Evolutionary conservation across 30 jellyfish, hydroid and myxozoan species (phyloP).

Genomic region (Rhopilema esculentum): DNA sequence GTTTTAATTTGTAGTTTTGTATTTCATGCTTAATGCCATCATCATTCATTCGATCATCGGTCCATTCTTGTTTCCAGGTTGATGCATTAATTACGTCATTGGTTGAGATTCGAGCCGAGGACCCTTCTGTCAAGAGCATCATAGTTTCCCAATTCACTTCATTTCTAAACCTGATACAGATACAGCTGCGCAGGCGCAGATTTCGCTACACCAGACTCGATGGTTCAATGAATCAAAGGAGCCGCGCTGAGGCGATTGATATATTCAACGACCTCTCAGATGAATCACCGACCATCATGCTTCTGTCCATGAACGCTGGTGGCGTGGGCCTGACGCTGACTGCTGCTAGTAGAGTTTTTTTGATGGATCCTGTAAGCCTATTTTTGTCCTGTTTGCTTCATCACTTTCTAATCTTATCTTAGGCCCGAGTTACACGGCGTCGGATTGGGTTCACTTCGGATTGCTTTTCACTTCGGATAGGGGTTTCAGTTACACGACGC

Average conservation of each 20-base stretch:
- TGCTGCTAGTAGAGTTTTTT: conserved; percentile 70
- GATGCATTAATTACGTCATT: conserved; percentile 69
- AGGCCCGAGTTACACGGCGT: no score
- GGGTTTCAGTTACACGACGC: no score
- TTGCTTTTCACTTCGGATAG: no score
- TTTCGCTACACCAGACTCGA: conserved; percentile 69
- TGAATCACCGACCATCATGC: conserved; percentile 74
- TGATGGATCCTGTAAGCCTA: conserved; percentile 77
- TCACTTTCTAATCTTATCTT: no score
- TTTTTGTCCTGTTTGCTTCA: background rate
- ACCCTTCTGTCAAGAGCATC: conserved; percentile 65
- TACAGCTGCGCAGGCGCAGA: conserved; percentile 56
- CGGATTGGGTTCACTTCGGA: no score
- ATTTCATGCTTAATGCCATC: background rate
- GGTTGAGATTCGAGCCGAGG: conserved; percentile 46
- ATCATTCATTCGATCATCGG: background rate
- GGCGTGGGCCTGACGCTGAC: conserved; percentile 78
- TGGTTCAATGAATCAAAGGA: conserved; percentile 64
- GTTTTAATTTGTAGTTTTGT: no score
- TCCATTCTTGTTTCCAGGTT: conserved; percentile 23
- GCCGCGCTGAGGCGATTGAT: conserved; percentile 59
- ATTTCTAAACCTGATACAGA: conserved; percentile 66
- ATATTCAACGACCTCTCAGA: conserved; percentile 38
- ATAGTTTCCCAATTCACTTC: conserved; percentile 79
- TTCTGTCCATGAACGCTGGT: conserved; percentile 76